Evolutionary conservation across 2,113 vertebrate species (phyloP).

Genomic region (Pygoscelis antarcticus): DNA sequence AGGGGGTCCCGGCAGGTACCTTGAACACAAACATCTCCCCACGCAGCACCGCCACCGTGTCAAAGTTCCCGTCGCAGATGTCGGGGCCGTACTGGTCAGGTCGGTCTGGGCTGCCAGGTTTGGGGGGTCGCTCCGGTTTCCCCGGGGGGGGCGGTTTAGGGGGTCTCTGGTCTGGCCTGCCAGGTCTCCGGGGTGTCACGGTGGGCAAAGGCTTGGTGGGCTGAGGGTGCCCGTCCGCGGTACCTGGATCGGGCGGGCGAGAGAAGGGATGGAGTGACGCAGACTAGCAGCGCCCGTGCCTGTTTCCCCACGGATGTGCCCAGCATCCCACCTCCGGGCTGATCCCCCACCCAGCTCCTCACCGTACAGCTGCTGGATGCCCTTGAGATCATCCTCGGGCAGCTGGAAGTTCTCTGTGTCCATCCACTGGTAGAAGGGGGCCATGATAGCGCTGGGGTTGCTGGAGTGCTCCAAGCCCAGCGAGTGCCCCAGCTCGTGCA

Average conservation of each 20-base stretch:
- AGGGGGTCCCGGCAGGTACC: conserved; percentile 63
- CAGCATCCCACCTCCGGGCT: not conserved
- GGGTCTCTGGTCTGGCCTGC: conserved; percentile 78
- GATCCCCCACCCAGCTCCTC: not conserved
- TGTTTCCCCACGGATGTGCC: accelerated
- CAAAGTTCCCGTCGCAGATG: conserved; percentile 95
- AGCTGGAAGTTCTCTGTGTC: conserved; percentile 89
- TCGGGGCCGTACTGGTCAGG: conserved; percentile 88
- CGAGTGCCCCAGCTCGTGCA: conserved; percentile 93
- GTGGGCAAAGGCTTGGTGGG: conserved; percentile 85
- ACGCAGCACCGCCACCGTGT: conserved; percentile 89
- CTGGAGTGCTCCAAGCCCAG: conserved; percentile 95
- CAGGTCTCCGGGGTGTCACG: conserved; percentile 82
- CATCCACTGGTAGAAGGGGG: conserved; percentile 96
- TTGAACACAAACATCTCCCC: conserved; percentile 99
- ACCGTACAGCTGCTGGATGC: conserved; percentile 96
- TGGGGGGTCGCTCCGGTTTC: conserved; percentile 81
- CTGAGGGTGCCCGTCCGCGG: conserved; percentile 74
- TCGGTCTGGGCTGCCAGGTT: conserved; percentile 74
- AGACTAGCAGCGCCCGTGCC: not conserved
- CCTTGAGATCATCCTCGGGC: conserved; percentile 87
- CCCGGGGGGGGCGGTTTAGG: conserved; percentile 57
- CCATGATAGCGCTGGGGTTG: conserved; percentile 90
- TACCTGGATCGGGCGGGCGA: conserved; percentile 56
- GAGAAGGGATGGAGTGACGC: not conserved